A percentile compares a stretch with the other conserved stretches of the same genome.
phyloP scores from a whole-genome alignment of 2,888 invertebrate genomes.

The Nomada flava region DNA sequence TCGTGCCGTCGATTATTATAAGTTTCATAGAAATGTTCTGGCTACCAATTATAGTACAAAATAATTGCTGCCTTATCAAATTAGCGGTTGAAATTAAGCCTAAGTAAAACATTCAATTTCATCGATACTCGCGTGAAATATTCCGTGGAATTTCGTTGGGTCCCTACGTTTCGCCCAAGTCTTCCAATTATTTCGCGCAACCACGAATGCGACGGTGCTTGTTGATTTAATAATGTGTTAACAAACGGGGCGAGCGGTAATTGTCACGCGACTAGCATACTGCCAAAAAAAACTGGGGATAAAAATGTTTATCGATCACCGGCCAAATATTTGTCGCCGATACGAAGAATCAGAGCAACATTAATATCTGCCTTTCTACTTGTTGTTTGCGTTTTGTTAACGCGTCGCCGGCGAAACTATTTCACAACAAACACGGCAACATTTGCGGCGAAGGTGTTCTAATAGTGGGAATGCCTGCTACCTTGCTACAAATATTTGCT shows the following conservation, averaged over 20 bases:
- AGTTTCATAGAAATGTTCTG: neutral
- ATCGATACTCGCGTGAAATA: too few relatives aligned
- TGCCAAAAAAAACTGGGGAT: slow-evolving; percentile 1
- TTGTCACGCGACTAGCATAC: slow-evolving; percentile 14
- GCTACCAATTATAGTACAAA: too few relatives aligned
- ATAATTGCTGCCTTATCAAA: too few relatives aligned
- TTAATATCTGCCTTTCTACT: slow-evolving; percentile 11
- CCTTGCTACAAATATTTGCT: slow-evolving; percentile 19
- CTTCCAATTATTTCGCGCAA: neutral
- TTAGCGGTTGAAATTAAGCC: too few relatives aligned
- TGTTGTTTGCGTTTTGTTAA: slow-evolving; percentile 23
- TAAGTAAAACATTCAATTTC: too few relatives aligned
- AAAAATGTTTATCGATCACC: slow-evolving; percentile 9
- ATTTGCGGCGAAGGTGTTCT: slow-evolving; percentile 14
- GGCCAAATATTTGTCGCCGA: slow-evolving; percentile 24
- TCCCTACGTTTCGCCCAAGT: neutral
- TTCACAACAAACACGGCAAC: slow-evolving; percentile 18
- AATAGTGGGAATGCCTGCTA: slow-evolving; percentile 7
- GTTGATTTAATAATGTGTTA: neutral
- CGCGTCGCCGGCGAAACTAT: slow-evolving; percentile 29
- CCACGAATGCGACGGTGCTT: neutral
- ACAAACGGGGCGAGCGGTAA: neutral
- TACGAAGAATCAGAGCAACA: slow-evolving; percentile 18
- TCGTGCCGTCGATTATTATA: neutral
- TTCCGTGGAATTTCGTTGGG: neutral